Conservation (phyloP, 2,113 vertebrate genomes). For the Chrysochloris asiatica region DNA sequence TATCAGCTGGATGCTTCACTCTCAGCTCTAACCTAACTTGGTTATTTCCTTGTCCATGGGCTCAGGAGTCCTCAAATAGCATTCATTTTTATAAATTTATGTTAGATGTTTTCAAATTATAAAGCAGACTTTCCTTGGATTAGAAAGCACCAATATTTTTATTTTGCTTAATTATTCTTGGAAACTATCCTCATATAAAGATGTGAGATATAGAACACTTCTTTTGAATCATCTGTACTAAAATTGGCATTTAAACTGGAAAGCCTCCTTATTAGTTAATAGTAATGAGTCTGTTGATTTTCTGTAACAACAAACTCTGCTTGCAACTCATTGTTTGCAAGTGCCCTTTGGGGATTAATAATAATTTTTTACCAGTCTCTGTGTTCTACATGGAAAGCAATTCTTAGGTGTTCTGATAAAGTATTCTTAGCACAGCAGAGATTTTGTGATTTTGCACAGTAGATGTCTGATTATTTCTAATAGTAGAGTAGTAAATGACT, state of each 20-base stretch:
- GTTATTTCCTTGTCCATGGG: no score
- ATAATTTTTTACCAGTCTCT: conserved; percentile 48
- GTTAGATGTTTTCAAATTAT: conserved; percentile 3
- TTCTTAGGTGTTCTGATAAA: not conserved
- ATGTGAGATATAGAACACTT: conserved; percentile 51
- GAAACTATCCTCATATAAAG: not conserved
- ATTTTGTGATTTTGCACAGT: conserved; percentile 28
- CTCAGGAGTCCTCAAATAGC: no score
- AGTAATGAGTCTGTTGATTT: conserved; percentile 70
- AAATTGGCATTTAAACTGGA: conserved; percentile 47
- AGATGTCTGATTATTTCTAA: conserved; percentile 67
- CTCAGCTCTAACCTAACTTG: no score
- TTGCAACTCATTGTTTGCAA: conserved; percentile 48
- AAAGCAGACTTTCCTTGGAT: not conserved
- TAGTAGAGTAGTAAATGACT: conserved; percentile 57
- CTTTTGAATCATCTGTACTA: conserved; percentile 41
- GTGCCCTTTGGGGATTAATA: conserved; percentile 44
- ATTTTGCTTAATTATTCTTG: not conserved
- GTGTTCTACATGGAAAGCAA: conserved; percentile 54
- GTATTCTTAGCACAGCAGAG: not conserved
- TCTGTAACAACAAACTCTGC: conserved; percentile 38
- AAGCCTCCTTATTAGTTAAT: not conserved
- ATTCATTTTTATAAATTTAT: no score
- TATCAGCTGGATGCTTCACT: no score
- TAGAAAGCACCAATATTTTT: not conserved